These are phyloP conservation scores for Argyresthia albistria DNA, from an alignment of 2,888 invertebrate genomes.

Conservation along the genomic window DNA sequence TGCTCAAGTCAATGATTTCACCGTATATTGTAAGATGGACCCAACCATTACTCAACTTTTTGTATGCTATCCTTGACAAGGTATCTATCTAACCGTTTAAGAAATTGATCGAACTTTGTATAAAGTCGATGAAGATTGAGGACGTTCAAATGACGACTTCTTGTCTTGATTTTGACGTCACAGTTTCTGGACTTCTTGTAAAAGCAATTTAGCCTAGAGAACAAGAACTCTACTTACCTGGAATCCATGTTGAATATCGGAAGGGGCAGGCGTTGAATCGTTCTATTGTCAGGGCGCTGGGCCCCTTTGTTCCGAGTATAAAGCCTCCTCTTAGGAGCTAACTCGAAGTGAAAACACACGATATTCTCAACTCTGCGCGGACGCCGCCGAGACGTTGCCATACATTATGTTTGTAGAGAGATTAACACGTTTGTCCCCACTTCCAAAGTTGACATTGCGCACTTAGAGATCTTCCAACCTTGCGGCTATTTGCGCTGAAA, in stretches of 20 bases:
- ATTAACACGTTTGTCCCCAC: constrained; percentile 58
- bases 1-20: too few species aligned
- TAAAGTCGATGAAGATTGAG: too few species aligned
- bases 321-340: constrained; percentile 30
- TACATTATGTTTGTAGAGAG: constrained; percentile 57
- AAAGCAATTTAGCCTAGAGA: too few species aligned
- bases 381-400: constrained; percentile 24
- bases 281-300: constrained; percentile 7
- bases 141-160: too few species aligned
- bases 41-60: too few species aligned
- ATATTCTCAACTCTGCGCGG: constrained; percentile 23
- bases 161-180: too few species aligned
- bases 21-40: too few species aligned
- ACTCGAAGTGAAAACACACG: constrained; percentile 43
- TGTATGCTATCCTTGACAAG: too few species aligned
- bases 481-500: constrained; percentile 29
- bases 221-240: constrained; percentile 25
- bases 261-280: not conserved
- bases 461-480: constrained; percentile 60
- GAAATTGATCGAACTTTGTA: too few species aligned
- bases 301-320: constrained; percentile 17
- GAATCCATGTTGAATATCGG: constrained; percentile 43
- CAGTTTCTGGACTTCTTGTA: too few species aligned
- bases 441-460: constrained; percentile 62
- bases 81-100: too few species aligned